A percentile compares a stretch with the other conserved stretches of the same genome.
Evolutionary conservation across 2,797 vertebrate genomes (phyloP).

Genomic region (Dallia pectoralis): DNA sequence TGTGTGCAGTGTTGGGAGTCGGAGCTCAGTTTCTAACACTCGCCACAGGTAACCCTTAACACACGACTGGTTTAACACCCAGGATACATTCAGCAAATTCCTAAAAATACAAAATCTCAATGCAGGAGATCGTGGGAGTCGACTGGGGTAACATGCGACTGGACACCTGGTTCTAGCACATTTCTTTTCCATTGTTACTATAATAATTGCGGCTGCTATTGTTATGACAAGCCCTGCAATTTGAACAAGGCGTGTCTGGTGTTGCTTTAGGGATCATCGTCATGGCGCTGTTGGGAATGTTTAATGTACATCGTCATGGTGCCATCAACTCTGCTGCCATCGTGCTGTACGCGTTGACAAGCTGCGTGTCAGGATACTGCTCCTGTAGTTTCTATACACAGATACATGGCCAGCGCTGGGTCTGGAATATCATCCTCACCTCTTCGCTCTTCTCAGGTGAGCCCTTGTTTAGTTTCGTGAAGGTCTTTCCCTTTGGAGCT

Average conservation of each 20-base stretch:
- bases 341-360: conserved; percentile 88
- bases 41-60: conserved; percentile 78
- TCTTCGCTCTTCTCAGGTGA: conserved; percentile 90
- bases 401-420: conserved; percentile 88
- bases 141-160: neutral
- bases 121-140: neutral
- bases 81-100: neutral
- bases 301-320: conserved; percentile 89
- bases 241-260: neutral
- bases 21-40: conserved; percentile 91
- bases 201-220: neutral
- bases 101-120: neutral
- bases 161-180: too few species aligned
- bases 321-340: conserved; percentile 93
- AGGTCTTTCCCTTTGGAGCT: neutral
- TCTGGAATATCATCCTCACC: conserved; percentile 94
- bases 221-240: neutral
- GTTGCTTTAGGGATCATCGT: conserved; percentile 80
- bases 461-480: neutral
- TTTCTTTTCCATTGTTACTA: too few species aligned
- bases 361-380: conserved; percentile 89
- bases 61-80: neutral
- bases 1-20: conserved; percentile 88
- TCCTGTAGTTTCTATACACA: conserved; percentile 92
- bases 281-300: conserved; percentile 90